These are phyloP conservation scores for Cephus sareptanus DNA, from an alignment of 2,888 invertebrate species.

Conservation along the genomic window DNA sequence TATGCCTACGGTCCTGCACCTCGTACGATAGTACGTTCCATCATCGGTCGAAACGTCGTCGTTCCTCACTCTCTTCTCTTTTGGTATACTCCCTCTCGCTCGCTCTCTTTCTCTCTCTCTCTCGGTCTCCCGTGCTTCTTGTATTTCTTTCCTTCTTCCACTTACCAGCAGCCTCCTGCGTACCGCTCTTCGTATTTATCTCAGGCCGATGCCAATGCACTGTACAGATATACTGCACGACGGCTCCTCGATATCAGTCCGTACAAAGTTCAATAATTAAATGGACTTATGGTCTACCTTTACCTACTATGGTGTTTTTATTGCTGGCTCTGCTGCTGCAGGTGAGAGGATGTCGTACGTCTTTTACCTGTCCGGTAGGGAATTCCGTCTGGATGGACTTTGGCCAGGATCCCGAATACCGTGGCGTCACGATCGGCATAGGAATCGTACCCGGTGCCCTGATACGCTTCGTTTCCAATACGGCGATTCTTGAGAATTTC, in stretches of 20 bases:
- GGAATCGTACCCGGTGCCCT: not conserved
- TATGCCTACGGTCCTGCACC: slow-evolving; percentile 32
- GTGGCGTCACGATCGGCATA: not conserved
- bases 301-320: not conserved
- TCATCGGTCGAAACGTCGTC: slow-evolving; percentile 24
- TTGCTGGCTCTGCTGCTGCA: slow-evolving; percentile 2
- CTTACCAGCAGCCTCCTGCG: not conserved
- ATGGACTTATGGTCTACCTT: not conserved
- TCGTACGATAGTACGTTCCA: slow-evolving; percentile 31
- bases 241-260: not conserved
- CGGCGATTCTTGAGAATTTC: slow-evolving; percentile 2
- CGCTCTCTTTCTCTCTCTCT: not conserved
- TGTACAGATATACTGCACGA: not conserved
- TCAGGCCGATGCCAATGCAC: not conserved
- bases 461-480: not conserved
- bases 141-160: not conserved
- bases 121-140: not conserved
- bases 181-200: not conserved
- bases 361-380: not conserved
- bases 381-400: not conserved
- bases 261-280: not conserved
- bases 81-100: not conserved
- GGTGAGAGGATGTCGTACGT: slow-evolving; percentile 33
- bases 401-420: not conserved
- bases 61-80: not conserved